Evolutionary conservation across 2,113 vertebrate genomes (phyloP), one percentile per base, ranked within the genome.

Genomic region (Odontesthes bonariensis): DNA sequence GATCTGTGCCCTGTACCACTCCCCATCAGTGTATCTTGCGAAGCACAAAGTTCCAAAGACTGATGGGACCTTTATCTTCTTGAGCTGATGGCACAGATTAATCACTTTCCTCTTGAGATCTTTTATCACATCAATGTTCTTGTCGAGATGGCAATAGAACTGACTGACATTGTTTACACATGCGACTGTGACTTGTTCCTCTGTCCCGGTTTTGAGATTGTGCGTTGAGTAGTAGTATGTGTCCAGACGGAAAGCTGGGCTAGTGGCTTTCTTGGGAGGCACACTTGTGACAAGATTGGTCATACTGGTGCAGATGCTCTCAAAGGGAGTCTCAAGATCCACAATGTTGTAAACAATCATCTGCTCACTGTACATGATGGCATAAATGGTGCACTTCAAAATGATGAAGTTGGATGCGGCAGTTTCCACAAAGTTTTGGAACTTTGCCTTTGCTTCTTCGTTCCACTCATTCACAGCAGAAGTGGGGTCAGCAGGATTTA

Each of bases 221-320:
- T 98, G 96, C 12, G 86, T 93, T 1, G 97, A 98, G 71, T 96
- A 97, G 83, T 95, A 97, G 84, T 95, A 98, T 0, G 97, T 96
- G 71, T 93, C 89, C 38, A 98, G 92, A 22, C 81, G 91, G 74
- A 97, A 79, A 0, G 91, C 92, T 35, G 95, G 69, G 5, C 86
- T 83, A 32, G 92, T 68, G 17, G 76, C 49, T 46, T 88, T 95
- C 13, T 92, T 88, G 14, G 91, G 82, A 40, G 90, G 85, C 14
- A 85, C 71, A 19, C 69, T 74, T 31, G 91, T 91, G 6, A 94
- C 93, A 4, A 96, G 81, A 20, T 93, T 87, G 0, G 91, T 92
- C 82, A 99, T 86, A 70, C 93, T 94, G 35, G 85, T 92, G 75
- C 95, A 97, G 33, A 94, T 83, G 12, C 95, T 98, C 84, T 96